phyloP scores from a whole-genome alignment of 2,888 invertebrate species.

The Hipparchia semele region DNA sequence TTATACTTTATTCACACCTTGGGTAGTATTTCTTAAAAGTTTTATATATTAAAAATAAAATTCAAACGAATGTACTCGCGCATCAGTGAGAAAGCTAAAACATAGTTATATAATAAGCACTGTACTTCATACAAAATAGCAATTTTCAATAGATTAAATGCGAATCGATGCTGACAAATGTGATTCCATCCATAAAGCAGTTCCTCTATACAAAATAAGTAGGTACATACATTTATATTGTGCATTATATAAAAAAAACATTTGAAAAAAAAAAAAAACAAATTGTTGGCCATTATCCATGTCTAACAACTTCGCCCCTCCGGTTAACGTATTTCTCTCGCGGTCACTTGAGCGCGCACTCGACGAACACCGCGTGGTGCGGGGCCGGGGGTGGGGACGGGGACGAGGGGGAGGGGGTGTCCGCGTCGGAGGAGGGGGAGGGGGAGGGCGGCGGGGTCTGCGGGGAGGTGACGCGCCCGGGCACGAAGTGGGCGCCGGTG shows the following conservation, averaged over 20 bases:
- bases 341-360: constrained; percentile 78
- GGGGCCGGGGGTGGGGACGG: constrained; percentile 36
- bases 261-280: background rate
- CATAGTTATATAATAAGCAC: too few species aligned
- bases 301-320: constrained; percentile 32
- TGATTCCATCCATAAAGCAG: background rate
- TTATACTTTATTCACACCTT: background rate
- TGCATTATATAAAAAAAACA: background rate
- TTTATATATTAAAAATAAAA: background rate
- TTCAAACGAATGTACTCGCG: too few species aligned
- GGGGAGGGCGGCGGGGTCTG: constrained; percentile 34
- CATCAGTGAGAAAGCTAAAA: too few species aligned
- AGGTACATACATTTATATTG: background rate
- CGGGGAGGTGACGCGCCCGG: constrained; percentile 46
- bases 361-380: constrained; percentile 61
- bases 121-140: too few species aligned
- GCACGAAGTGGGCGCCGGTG: constrained; percentile 78
- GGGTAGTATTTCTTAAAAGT: background rate
- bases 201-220: background rate
- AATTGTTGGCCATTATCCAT: constrained; percentile 4
- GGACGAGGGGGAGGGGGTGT: constrained; percentile 37
- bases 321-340: background rate
- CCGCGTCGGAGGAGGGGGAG: constrained; percentile 35
- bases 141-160: too few species aligned
- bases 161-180: too few species aligned